Evolutionary conservation across 2,888 invertebrate species (phyloP).

Genomic region (Mythimna loreyi): DNA sequence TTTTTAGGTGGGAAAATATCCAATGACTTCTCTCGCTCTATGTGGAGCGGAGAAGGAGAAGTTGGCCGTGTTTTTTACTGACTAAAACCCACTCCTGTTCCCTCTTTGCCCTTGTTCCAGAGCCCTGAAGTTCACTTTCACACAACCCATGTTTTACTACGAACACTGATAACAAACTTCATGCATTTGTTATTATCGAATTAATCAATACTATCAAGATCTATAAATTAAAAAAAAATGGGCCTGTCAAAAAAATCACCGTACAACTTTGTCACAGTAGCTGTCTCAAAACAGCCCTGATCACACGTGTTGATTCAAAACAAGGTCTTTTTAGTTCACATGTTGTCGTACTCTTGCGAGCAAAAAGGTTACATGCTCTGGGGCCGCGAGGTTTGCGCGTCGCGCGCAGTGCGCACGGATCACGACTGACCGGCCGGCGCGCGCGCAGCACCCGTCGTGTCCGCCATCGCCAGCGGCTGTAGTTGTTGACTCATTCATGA

Average conservation of each 20-base stretch:
- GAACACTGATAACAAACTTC: slow-evolving; percentile 8
- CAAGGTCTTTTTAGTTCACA: slow-evolving; percentile 71
- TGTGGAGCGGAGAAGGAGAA: no score
- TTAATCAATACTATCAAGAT: slow-evolving; percentile 21
- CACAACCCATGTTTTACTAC: no score
- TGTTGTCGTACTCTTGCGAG: slow-evolving; percentile 61
- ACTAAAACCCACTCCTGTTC: no score
- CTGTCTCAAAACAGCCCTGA: slow-evolving; percentile 34
- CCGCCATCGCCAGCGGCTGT: slow-evolving; percentile 42
- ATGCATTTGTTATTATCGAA: slow-evolving; percentile 21
- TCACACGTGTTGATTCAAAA: slow-evolving; percentile 54
- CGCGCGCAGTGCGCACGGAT: slow-evolving; percentile 84
- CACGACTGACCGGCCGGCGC: slow-evolving; percentile 69
- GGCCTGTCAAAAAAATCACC: slow-evolving; percentile 25
- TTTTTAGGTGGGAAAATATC: no score
- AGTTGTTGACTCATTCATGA: slow-evolving; percentile 67
- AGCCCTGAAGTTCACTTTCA: no score
- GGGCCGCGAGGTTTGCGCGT: slow-evolving; percentile 73
- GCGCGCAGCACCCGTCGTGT: slow-evolving; percentile 40
- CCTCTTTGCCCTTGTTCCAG: no score
- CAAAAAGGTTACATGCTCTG: no score
- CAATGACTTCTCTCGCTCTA: no score
- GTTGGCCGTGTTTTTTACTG: no score
- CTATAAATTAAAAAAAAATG: neutral
- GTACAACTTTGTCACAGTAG: slow-evolving; percentile 30